Percentiles rank a stretch among this genome's conserved stretches.
phyloP scores from a whole-genome alignment of 1,140 invertebrate species.

The Eumaeus atala region DNA sequence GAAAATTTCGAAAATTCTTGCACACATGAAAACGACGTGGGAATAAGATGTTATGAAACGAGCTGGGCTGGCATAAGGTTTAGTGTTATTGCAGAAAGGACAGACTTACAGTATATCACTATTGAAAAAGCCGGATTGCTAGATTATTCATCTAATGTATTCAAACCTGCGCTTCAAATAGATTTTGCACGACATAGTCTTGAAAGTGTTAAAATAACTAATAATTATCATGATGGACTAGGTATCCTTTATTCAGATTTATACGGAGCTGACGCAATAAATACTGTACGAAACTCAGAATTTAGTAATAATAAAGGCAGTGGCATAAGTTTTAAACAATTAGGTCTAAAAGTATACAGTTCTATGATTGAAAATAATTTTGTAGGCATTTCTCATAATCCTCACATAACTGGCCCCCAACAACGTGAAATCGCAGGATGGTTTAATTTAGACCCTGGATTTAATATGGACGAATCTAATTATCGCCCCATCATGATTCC shows the following conservation, averaged over 20 bases:
- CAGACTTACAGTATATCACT: slow-evolving; percentile 90
- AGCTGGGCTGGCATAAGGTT: slow-evolving; percentile 95
- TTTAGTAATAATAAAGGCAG: slow-evolving; percentile 90
- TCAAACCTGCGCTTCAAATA: slow-evolving; percentile 95
- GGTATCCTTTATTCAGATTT: slow-evolving; percentile 93
- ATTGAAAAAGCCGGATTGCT: slow-evolving; percentile 94
- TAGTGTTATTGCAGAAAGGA: slow-evolving; percentile 89
- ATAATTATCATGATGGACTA: slow-evolving; percentile 91
- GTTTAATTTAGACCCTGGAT: slow-evolving; percentile 82
- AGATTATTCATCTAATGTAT: slow-evolving; percentile 92
- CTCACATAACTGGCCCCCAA: slow-evolving; percentile 86
- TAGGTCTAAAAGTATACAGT: slow-evolving; percentile 86
- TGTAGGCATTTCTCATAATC: slow-evolving; percentile 94
- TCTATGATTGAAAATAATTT: slow-evolving; percentile 85
- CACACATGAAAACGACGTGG: slow-evolving; percentile 89
- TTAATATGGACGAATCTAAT: slow-evolving; percentile 78
- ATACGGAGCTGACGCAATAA: slow-evolving; percentile 88
- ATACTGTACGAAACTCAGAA: slow-evolving; percentile 90
- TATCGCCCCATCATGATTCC: slow-evolving; percentile 83
- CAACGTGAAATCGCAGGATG: slow-evolving; percentile 95
- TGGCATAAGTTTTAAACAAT: slow-evolving; percentile 91
- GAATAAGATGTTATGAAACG: slow-evolving; percentile 89
- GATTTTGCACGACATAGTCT: slow-evolving; percentile 96
- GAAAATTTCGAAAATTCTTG: slow-evolving; percentile 93
- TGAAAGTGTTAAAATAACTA: slow-evolving; percentile 85